A percentile compares a stretch with the other conserved stretches of the same genome.
These are phyloP conservation scores for Ommatoiulus sabulosus DNA, from an alignment of 2,888 invertebrate species.

Conservation along the genomic window DNA sequence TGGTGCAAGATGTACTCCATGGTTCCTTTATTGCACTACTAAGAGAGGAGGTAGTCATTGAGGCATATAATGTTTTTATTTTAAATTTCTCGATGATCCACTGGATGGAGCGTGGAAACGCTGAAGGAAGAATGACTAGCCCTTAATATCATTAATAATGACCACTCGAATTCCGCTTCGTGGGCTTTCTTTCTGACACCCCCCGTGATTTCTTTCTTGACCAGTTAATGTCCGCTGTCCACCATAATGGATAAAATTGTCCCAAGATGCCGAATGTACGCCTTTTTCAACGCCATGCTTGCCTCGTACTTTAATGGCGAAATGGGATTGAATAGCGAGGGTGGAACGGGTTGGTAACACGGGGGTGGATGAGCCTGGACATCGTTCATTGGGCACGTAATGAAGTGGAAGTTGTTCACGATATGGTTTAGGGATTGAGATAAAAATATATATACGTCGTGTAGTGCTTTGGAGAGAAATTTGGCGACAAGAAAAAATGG, in stretches of 20 bases:
- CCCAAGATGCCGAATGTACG: background rate
- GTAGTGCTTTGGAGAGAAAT: background rate
- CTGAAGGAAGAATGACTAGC: background rate
- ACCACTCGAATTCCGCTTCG: background rate
- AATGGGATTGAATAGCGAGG: background rate
- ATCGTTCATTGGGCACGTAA: slow-evolving; percentile 43
- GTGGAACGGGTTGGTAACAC: background rate
- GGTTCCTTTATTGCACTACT: background rate
- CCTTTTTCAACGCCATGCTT: background rate
- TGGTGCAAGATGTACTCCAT: background rate
- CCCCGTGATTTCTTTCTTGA: slow-evolving; percentile 29
- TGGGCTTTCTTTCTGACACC: background rate
- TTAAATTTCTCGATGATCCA: background rate
- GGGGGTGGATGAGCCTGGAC: slow-evolving; percentile 1
- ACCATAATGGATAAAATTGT: background rate
- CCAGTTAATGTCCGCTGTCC: slow-evolving; percentile 19
- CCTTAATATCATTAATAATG: slow-evolving; percentile 25
- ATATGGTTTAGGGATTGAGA: slow-evolving; percentile 17
- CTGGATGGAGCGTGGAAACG: background rate
- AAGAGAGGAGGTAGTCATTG: background rate
- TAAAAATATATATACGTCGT: background rate
- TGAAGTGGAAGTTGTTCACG: slow-evolving; percentile 30
- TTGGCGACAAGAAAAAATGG: background rate
- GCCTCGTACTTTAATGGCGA: background rate
- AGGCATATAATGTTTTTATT: background rate